A percentile compares a stretch with the other conserved stretches of the same genome.
Evolutionary conservation across 2,888 invertebrate species (phyloP).

Genomic region (Listrodromus nycthemerus): DNA sequence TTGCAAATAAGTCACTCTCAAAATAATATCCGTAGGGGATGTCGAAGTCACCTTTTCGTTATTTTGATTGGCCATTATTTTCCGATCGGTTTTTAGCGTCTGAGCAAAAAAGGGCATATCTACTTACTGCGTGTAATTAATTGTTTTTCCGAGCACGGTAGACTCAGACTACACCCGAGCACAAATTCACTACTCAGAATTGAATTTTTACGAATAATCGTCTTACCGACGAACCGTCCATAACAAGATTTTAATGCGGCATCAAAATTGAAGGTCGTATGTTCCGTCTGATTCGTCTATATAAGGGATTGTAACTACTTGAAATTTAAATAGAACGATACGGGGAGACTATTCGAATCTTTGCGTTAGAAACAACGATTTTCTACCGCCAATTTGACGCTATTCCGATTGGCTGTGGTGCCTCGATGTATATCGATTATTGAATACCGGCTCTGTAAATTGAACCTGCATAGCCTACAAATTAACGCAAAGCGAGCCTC

Average conservation of each 20-base stretch:
- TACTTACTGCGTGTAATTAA: too few relatives aligned
- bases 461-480: neutral
- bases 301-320: too few relatives aligned
- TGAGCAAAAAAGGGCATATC: too few relatives aligned
- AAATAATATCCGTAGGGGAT: neutral
- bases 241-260: too few relatives aligned
- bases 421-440: neutral
- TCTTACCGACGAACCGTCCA: too few relatives aligned
- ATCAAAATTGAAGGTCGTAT: too few relatives aligned
- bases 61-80: neutral
- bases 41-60: neutral
- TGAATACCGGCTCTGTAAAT: neutral
- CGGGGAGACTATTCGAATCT: neutral
- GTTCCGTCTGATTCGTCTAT: too few relatives aligned
- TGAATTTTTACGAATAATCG: too few relatives aligned
- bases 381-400: neutral
- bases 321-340: neutral
- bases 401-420: neutral
- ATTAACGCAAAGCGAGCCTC: neutral
- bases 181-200: too few relatives aligned
- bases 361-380: neutral
- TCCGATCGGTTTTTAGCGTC: too few relatives aligned
- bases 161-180: too few relatives aligned
- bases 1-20: neutral
- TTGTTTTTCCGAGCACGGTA: too few relatives aligned